phyloP scores from a whole-genome alignment of 2,888 invertebrate species.

The Drosophila seclusa region DNA sequence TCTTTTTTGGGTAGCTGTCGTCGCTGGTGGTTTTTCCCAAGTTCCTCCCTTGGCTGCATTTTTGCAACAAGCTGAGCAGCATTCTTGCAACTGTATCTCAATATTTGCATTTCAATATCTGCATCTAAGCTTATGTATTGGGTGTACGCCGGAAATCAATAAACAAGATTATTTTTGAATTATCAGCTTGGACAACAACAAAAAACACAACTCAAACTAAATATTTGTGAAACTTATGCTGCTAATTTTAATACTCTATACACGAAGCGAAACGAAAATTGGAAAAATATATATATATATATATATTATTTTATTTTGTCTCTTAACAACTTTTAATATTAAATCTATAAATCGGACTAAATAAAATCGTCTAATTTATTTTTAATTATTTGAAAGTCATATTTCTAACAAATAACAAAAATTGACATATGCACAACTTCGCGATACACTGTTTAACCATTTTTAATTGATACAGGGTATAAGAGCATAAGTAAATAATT shows the following conservation, averaged over 20 bases:
- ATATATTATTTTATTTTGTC: background rate
- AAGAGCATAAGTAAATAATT: background rate
- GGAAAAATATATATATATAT: no score
- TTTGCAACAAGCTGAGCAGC: slow-evolving; percentile 21
- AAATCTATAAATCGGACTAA: background rate
- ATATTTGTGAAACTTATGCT: background rate
- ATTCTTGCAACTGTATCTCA: background rate
- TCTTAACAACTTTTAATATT: background rate
- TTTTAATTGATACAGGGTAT: background rate
- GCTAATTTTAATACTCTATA: background rate
- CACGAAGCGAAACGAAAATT: background rate
- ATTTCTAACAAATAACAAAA: background rate
- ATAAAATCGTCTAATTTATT: background rate
- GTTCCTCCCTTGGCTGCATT: slow-evolving; percentile 16
- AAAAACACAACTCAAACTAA: background rate
- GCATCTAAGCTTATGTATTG: background rate
- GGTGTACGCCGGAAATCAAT: background rate
- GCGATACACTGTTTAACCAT: background rate
- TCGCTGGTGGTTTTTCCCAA: slow-evolving; percentile 14
- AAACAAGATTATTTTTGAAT: background rate
- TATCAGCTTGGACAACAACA: background rate
- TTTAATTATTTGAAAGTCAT: no score
- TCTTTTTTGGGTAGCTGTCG: background rate
- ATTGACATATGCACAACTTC: background rate
- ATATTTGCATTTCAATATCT: background rate